phyloP scores from a whole-genome alignment of 1,140 invertebrate genomes.

The Anastrepha ludens region DNA sequence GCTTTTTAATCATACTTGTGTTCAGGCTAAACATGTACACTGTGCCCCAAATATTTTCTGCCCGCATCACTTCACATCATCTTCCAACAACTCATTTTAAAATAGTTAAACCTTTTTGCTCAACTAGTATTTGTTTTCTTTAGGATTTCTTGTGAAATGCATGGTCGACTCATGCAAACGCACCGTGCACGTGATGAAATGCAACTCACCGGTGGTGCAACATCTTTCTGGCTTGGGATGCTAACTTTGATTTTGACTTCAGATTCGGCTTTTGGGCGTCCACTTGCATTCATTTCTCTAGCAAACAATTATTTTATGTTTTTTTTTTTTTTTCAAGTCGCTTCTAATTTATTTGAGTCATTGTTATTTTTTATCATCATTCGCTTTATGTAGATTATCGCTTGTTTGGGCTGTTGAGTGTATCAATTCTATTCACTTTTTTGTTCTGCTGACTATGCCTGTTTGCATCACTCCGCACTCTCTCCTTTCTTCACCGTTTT shows the following conservation, averaged over 20 bases:
- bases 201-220: slow-evolving; percentile 5
- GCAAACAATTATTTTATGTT: neutral
- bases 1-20: no score
- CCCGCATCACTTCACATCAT: neutral
- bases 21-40: neutral
- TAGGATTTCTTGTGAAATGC: slow-evolving; percentile 18
- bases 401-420: slow-evolving; percentile 43
- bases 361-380: slow-evolving; percentile 35
- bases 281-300: neutral
- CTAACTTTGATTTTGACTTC: neutral
- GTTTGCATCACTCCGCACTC: neutral
- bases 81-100: slow-evolving; percentile 8
- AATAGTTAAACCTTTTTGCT: slow-evolving; percentile 3
- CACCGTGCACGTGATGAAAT: slow-evolving; percentile 40
- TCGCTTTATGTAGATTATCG: slow-evolving; percentile 46
- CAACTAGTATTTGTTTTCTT: neutral
- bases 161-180: neutral
- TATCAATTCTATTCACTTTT: slow-evolving; percentile 10
- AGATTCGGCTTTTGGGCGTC: neutral
- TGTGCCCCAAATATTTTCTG: neutral
- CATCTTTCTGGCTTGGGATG: neutral
- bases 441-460: neutral
- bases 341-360: slow-evolving; percentile 48
- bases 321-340: neutral
- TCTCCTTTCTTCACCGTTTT: neutral